Conservation (phyloP, 2,888 invertebrate species). For the Busseola fusca region DNA sequence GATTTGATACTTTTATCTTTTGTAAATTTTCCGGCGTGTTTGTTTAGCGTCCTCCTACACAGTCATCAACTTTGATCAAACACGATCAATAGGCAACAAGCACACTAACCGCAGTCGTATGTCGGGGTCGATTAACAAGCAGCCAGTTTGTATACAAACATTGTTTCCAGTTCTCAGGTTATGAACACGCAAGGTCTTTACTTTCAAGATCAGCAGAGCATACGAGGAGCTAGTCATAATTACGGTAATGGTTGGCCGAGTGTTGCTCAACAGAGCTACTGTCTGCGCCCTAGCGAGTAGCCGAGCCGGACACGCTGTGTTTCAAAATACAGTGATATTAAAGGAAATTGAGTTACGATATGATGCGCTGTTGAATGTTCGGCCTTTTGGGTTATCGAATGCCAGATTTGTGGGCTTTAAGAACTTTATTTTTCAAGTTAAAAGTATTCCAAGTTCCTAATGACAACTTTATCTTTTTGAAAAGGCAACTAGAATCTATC, state of each 20-base stretch:
- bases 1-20: conserved; percentile 1
- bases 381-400: conserved; percentile 29
- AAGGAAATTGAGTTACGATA: conserved; percentile 70
- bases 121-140: conserved; percentile 60
- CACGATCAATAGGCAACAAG: conserved; percentile 17
- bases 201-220: conserved; percentile 89
- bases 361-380: conserved; percentile 29
- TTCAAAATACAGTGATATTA: conserved; percentile 71
- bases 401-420: not conserved
- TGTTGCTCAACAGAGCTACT: conserved; percentile 77
- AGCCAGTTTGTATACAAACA: conserved; percentile 79
- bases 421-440: no score
- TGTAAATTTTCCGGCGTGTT: conserved; percentile 3
- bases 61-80: conserved; percentile 5
- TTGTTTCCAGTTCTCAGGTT: conserved; percentile 79
- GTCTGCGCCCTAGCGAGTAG: conserved; percentile 55
- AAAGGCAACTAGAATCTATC: not conserved
- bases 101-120: conserved; percentile 16
- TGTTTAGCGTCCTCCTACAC: conserved; percentile 2
- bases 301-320: conserved; percentile 73
- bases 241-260: conserved; percentile 79
- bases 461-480: not conserved
- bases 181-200: conserved; percentile 85
- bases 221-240: conserved; percentile 83
- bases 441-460: not conserved